Evolutionary conservation across 1,140 invertebrate genomes (phyloP), one percentile per base, ranked within the genome.

Genomic region (Trialeurodes vaporariorum): DNA sequence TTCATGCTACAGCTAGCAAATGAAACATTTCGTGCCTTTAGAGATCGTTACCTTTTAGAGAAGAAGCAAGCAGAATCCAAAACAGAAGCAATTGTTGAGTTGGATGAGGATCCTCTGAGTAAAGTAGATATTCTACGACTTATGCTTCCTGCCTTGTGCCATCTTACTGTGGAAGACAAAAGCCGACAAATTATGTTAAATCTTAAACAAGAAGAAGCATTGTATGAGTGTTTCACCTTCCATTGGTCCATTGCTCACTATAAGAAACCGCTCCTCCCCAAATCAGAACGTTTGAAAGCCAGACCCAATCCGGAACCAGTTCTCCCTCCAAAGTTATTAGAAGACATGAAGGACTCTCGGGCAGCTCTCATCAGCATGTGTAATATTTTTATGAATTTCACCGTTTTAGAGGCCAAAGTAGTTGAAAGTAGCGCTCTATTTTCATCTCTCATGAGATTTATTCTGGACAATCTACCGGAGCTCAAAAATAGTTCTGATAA

Each of bases 321-420:
- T 71, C 75, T 90, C 58, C 87, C 88, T 58, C 83, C 86, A 1
- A 81, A 87, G 73, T 76, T 89, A 62, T 76, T 90, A 64, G 89
- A 90, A 72, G 87, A 91, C 70, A 91, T 92, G 86, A 87, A 87
- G 73, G 88, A 91, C 75, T 91, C 90, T 0, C 83, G 90, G 65
- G 81, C 84, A 9, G 90, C 91, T 0, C 89, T 96, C 81, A 86
- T 92, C 24, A 91, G 91, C 66, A 84, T 93, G 1, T 94, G 92
- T 77, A 94, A 94, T 72, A 87, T 94, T 61, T 86, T 96, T 59
- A 93, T 96, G 89, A 96, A 96, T 74, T 83, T 96, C 0, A 90
- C 90, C 17, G 93, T 96, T 0, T 76, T 95, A 26, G 93, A 94
- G 76, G 84, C 87, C 0, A 89, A 91, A 77, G 77, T 89, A 22